phyloP scores from a whole-genome alignment of 92 coral and sea anemone genomes.

The Epizoanthus illoricatus region DNA sequence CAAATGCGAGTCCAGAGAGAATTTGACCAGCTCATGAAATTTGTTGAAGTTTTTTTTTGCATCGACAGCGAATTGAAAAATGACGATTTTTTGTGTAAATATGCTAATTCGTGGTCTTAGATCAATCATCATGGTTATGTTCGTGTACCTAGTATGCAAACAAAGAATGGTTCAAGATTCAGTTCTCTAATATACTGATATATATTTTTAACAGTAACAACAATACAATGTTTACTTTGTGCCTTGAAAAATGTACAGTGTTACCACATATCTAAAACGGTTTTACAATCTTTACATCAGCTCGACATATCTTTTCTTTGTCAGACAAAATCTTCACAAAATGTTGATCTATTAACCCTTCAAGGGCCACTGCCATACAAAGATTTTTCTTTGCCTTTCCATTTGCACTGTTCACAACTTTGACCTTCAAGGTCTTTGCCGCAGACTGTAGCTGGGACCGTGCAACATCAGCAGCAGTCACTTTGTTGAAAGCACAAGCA shows the following conservation, averaged over 20 bases:
- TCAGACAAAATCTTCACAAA: background rate
- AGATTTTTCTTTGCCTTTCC: constrained; percentile 6
- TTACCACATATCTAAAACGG: constrained; percentile 1
- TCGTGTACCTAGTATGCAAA: background rate
- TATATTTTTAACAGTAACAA: background rate
- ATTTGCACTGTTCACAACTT: background rate
- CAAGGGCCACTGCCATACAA: background rate
- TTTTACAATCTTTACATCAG: constrained; percentile 10
- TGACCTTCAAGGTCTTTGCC: constrained; percentile 6
- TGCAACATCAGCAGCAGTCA: background rate
- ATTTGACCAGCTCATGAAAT: too few relatives aligned
- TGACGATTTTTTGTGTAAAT: too few relatives aligned
- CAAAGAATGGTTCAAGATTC: background rate
- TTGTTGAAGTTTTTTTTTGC: too few relatives aligned
- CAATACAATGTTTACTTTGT: background rate
- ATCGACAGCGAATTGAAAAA: too few relatives aligned
- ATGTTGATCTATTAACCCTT: background rate
- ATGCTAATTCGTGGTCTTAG: background rate
- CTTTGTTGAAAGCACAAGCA: background rate
- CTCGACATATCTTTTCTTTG: constrained; percentile 1
- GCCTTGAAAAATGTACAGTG: background rate
- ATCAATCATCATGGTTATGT: background rate
- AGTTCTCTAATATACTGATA: background rate
- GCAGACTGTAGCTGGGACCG: background rate
- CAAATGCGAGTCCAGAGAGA: too few relatives aligned